Percentiles rank a stretch among this genome's conserved stretches.
Conservation (phyloP, 2,797 vertebrate genomes). For the Lates japonicus region DNA sequence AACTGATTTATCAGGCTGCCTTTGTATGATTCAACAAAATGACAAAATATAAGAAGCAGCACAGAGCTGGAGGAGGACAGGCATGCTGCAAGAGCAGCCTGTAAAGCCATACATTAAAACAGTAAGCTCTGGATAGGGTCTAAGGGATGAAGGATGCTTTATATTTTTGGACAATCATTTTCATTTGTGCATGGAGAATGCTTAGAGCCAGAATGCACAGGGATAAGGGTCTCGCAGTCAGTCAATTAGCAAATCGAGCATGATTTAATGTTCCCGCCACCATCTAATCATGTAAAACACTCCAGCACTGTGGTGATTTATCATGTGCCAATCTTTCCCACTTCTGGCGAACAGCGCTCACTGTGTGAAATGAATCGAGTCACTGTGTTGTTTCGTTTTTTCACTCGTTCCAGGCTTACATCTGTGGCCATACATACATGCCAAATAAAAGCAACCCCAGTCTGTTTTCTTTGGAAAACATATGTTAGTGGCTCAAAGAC, state of each 20-base stretch:
- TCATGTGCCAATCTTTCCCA: constrained; percentile 63
- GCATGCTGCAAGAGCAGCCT: constrained; percentile 10
- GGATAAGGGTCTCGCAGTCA: constrained; percentile 50
- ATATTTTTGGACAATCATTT: constrained; percentile 24
- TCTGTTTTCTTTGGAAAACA: constrained; percentile 35
- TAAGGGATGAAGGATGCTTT: background rate
- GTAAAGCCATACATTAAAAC: constrained; percentile 23
- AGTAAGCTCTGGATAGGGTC: constrained; percentile 2
- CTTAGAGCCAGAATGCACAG: constrained; percentile 41
- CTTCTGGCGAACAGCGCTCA: constrained; percentile 45
- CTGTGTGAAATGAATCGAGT: constrained; percentile 47
- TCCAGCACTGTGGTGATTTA: constrained; percentile 64
- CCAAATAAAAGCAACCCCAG: constrained; percentile 30
- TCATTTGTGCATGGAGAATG: constrained; percentile 29
- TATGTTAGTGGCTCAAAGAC: constrained; percentile 1
- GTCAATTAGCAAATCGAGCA: constrained; percentile 70
- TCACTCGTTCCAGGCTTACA: constrained; percentile 30
- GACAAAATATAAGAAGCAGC: constrained; percentile 44
- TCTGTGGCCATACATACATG: constrained; percentile 15
- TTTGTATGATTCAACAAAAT: constrained; percentile 73
- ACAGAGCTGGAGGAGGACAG: constrained; percentile 18
- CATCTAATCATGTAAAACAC: constrained; percentile 73
- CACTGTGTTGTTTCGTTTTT: constrained; percentile 32
- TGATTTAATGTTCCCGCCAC: constrained; percentile 73
- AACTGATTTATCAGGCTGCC: constrained; percentile 66